A percentile compares a stretch with the other conserved stretches of the same genome.
Evolutionary conservation across 2,888 invertebrate genomes (phyloP).

Genomic region (Drosophila yooni): DNA sequence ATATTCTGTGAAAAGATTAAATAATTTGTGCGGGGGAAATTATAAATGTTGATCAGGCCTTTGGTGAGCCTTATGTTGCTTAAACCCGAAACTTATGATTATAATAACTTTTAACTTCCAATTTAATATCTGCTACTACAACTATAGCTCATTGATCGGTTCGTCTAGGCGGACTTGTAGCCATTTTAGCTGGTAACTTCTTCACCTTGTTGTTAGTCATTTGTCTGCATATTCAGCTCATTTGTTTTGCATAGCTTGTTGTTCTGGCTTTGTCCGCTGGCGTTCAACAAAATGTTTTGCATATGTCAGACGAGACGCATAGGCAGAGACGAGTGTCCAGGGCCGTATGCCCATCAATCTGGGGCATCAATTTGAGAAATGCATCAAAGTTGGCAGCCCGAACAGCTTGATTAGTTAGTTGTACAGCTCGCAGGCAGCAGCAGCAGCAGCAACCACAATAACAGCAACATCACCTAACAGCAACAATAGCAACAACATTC

Average conservation of each 20-base stretch:
- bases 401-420: slow-evolving; percentile 75
- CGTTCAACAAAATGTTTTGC: slow-evolving; percentile 73
- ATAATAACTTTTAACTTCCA: not conserved
- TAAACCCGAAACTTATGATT: not conserved
- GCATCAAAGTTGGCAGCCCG: slow-evolving; percentile 74
- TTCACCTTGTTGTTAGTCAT: slow-evolving; percentile 64
- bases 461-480: slow-evolving; percentile 21
- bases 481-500: slow-evolving; percentile 34
- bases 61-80: not conserved
- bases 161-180: slow-evolving; percentile 18
- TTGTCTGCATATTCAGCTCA: slow-evolving; percentile 69
- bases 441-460: slow-evolving; percentile 20
- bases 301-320: slow-evolving; percentile 65
- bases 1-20: not conserved
- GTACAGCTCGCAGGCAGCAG: slow-evolving; percentile 47
- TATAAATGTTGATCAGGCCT: not conserved
- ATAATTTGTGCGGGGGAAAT: not conserved
- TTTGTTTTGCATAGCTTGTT: slow-evolving; percentile 54
- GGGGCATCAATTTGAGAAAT: slow-evolving; percentile 77
- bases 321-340: slow-evolving; percentile 40
- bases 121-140: not conserved
- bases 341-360: slow-evolving; percentile 71
- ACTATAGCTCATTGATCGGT: slow-evolving; percentile 29
- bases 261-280: slow-evolving; percentile 41
- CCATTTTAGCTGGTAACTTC: slow-evolving; percentile 37